Base-by-base conservation (phyloP, 2,888 invertebrate genomes). In the Agonopterix alstromeriana region DNA sequence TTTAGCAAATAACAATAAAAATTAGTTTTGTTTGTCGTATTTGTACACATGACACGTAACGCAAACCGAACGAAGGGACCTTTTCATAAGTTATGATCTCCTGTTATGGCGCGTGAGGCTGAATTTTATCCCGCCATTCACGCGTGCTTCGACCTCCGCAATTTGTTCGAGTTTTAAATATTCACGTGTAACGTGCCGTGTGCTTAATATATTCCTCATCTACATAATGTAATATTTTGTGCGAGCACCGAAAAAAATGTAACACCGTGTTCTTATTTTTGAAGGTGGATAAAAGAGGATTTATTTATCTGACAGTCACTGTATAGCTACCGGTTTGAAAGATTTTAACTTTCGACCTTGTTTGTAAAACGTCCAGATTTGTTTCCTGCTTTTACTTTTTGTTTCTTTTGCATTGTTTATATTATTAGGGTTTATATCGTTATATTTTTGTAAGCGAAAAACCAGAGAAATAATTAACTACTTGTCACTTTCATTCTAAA, bases 221-320 rank as follows among this genome's bases (percentile, higher is more conserved):
- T 80, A 67, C 80, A 79, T 80, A 78, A 79, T 76, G 76, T 77
- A 71, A 78, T 80, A 75, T 77, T 79, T 77, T 61, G 65, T 58
- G 55, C 56, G 61, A 62, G 67, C 58, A 61, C 63, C 61, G 64
- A 58, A 51, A 61, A 57, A 70, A 70, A 71, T 69, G 63, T 69
- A 55, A 57, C 56, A 58, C 60, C 43, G 54, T 59, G 56, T 61
- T 63, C 61, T 65, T 62, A 62, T 60, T 64, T 27, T 69, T 60
- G 11, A 43, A 47, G 42, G 49, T 48, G 47, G 45, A 50, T 48
- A 51, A 45, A 52, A 53, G 57, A 42, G 45, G 36, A 49, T 50
- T 27, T 27, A 47, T 51, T 45, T 49, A 46, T 42, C 35, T 27
- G 45, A 42, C 43, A 48, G 43, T 48, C 42, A 17, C 35, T 11